phyloP scores from a whole-genome alignment of 2,888 invertebrate genomes.

The Melanargia galathea region DNA sequence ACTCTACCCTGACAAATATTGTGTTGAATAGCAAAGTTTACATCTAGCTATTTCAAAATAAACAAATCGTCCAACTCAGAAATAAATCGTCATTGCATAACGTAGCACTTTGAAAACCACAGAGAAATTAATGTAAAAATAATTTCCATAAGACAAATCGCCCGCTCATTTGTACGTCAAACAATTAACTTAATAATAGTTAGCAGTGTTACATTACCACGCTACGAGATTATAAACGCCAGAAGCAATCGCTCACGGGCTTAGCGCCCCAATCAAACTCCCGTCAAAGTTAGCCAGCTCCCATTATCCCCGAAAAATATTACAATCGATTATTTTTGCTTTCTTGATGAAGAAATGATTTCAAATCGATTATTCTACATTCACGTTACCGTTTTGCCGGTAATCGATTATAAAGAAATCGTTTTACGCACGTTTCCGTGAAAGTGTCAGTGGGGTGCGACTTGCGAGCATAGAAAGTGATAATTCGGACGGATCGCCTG shows the following conservation, averaged over 20 bases:
- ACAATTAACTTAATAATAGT: constrained; percentile 11
- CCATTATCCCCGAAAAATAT: constrained; percentile 28
- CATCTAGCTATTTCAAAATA: no score
- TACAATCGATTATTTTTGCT: constrained; percentile 51
- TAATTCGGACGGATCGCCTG: constrained; percentile 37
- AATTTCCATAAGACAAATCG: constrained; percentile 9
- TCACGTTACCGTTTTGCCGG: constrained; percentile 70
- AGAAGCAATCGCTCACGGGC: constrained; percentile 11
- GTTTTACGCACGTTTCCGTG: constrained; percentile 71
- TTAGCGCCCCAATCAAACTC: constrained; percentile 26
- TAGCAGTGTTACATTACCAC: background rate
- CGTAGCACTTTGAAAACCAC: background rate
- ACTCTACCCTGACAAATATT: no score
- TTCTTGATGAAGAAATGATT: constrained; percentile 52
- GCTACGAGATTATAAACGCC: background rate
- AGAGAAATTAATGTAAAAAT: background rate
- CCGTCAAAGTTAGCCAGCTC: constrained; percentile 20
- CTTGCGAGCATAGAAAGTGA: constrained; percentile 65
- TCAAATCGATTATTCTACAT: constrained; percentile 68
- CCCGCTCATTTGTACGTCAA: constrained; percentile 4
- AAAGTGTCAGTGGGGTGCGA: constrained; percentile 66
- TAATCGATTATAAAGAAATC: constrained; percentile 74
- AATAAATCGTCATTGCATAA: background rate
- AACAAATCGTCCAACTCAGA: background rate
- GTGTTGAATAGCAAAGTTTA: no score